Base-by-base conservation (phyloP, 2,797 vertebrate species). In the Pogonophryne albipinna region DNA sequence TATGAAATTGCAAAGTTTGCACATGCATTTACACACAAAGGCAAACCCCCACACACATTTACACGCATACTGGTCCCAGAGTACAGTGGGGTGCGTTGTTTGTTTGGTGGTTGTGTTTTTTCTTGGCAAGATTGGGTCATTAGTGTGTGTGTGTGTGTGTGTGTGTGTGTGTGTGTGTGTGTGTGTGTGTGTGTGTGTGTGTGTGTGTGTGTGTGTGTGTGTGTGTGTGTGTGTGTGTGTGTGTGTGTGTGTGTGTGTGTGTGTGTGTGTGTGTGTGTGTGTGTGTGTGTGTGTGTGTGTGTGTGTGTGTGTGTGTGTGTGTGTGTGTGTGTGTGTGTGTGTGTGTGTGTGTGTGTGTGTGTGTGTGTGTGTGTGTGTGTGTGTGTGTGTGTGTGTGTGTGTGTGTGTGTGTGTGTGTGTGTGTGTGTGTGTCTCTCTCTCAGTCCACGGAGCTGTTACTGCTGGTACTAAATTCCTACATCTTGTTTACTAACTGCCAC, bases 101-200 rank as follows among this genome's bases (percentile, higher is more conserved):
- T 91, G 89, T 89, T 91, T 92, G 87, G 87, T 86, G 83, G 78
- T 89, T 74, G 71, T 84, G 71, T 87, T 89, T 90, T 90, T 91
- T 88, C 89, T 86, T 92, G 91, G 88, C 90, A 91, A 78, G 61
- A 60, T 82, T 86, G 84, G 85, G 79, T 90, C 89, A 92, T 92
- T 93, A 93, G 82, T 83, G 83, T 83, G 83, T 83, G 75, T 85
- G 61, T 85, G 71, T 84, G 85, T 58, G 20, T 80, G 82, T 76
- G 44, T 23, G 82, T 84, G 84, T 84, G 75, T 85, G 61, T 85
- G 71, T 84, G 85, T 58, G 23, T 80, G 82, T 76, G 44, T 27
- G 82, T 84, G 84, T 84, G 75, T 85, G 61, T 85, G 71, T 84
- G 85, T 58, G 20, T 80, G 82, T 74, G 41, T 3, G 80, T 84